A percentile compares a stretch with the other conserved stretches of the same genome.
phyloP scores from a whole-genome alignment of 92 coral and sea anemone genomes.

The Porites rus region DNA sequence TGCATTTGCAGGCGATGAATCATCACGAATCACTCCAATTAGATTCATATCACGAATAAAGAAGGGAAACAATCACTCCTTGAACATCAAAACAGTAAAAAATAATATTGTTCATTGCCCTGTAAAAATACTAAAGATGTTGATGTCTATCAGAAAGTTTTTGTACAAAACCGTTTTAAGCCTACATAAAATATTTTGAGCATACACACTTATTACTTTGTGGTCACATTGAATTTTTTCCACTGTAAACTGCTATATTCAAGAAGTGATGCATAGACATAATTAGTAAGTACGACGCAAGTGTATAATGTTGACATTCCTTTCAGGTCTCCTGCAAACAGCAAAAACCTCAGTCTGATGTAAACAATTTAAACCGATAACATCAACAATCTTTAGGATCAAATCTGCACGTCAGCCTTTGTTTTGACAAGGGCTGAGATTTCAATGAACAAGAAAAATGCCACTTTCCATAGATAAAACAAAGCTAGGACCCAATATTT shows the following conservation, averaged over 20 bases:
- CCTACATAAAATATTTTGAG: background rate
- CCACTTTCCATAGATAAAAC: background rate
- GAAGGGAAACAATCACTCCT: constrained; percentile 12
- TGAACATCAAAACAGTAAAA: background rate
- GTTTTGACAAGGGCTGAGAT: constrained; percentile 25
- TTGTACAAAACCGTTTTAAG: background rate
- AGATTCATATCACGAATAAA: background rate
- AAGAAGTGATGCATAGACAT: background rate
- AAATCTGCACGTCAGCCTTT: background rate
- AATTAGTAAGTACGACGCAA: background rate
- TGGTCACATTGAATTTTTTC: background rate
- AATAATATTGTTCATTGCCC: background rate
- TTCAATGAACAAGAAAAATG: background rate
- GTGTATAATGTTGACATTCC: constrained; percentile 21
- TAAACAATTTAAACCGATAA: background rate
- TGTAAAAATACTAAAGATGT: constrained; percentile 23
- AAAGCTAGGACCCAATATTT: background rate
- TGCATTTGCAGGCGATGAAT: too few relatives aligned
- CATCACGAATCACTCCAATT: background rate
- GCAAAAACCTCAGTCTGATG: constrained; percentile 8
- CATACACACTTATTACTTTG: background rate
- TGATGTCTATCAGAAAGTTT: constrained; percentile 13
- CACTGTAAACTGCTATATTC: background rate
- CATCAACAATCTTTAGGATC: background rate
- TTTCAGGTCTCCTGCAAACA: constrained; percentile 33